Percentiles rank a stretch among this genome's conserved stretches.
Conservation (phyloP, 2,888 invertebrate genomes). For the Oxyscelio sp. region DNA sequence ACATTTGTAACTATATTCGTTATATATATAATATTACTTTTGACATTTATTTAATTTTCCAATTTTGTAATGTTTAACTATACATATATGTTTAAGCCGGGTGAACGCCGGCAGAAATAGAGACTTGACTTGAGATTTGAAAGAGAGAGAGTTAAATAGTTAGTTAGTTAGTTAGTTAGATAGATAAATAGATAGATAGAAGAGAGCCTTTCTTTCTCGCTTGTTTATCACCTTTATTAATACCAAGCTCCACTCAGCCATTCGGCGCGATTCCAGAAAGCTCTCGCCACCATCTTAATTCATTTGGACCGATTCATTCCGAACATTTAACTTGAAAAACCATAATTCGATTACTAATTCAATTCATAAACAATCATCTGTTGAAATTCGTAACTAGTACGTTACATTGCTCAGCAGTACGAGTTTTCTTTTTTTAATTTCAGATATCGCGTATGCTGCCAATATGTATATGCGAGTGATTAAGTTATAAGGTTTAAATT, state of each 20-base stretch:
- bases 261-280: slow-evolving; percentile 85
- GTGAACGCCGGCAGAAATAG: too few species aligned
- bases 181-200: too few species aligned
- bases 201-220: slow-evolving; percentile 77
- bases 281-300: slow-evolving; percentile 78
- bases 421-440: slow-evolving; percentile 53
- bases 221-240: slow-evolving; percentile 86
- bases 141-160: too few species aligned
- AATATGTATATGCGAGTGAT: neutral
- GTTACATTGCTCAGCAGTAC: slow-evolving; percentile 65
- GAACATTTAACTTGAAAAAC: neutral
- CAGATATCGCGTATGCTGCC: slow-evolving; percentile 8
- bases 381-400: slow-evolving; percentile 31
- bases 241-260: slow-evolving; percentile 83
- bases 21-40: too few species aligned
- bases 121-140: too few species aligned
- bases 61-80: too few species aligned
- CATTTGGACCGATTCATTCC: slow-evolving; percentile 42
- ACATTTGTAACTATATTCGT: too few species aligned
- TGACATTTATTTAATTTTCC: too few species aligned
- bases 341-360: slow-evolving; percentile 18
- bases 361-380: slow-evolving; percentile 28
- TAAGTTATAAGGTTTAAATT: neutral
- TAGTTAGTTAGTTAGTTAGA: too few species aligned
- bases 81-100: too few species aligned